Base-by-base conservation (phyloP, 1,140 invertebrate species). In the Drosophila cardini region DNA sequence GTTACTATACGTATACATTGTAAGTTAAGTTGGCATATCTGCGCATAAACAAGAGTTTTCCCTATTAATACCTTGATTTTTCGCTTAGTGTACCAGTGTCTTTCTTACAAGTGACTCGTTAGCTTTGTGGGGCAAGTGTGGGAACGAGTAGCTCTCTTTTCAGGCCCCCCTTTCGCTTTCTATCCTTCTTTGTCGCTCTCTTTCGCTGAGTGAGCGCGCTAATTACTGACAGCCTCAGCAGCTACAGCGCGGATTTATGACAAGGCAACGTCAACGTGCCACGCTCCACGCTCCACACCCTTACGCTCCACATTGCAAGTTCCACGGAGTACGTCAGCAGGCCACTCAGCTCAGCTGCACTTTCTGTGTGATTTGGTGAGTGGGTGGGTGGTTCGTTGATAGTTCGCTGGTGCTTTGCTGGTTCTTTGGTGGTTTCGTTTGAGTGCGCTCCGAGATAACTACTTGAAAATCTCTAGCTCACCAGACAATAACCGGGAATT, bases 101-200 rank as follows among this genome's bases (percentile, higher is more conserved):
- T 82, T 82, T 65, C 83, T 85, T 86, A 76, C 82, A 86, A 86
- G 76, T 79, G 83, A 79, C 80, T 83, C 84, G 83, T 89, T 86
- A 89, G 84, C 69, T 72, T 81, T 81, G 77, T 74, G 62, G 83
- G 42, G 18, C 43, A 48, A 45, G 36, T 32, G 40, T 36, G 58
- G 1, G 42, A 32, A n/a, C 4, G 15, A 46, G 42, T 30, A 6
- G 26, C 30, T 9, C n/a, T 34, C 48, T 15, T 6, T 32, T 26
- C 5, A n/a, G n/a, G n/a, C 46, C 32, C 36, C 32, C 32, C 18
- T 21, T 11, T 48, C 45, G 4, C 11, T 48, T 26, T 26, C 26
- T 50, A n/a, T n/a, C 10, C 30, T 26, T 13, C n/a, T 30, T 21
- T 26, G 21, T 30, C 46, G 26, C n/a, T 43, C 45, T 48, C 16